Evolutionary conservation across 2,797 vertebrate species (phyloP).

Genomic region (Delichon dasypus): DNA sequence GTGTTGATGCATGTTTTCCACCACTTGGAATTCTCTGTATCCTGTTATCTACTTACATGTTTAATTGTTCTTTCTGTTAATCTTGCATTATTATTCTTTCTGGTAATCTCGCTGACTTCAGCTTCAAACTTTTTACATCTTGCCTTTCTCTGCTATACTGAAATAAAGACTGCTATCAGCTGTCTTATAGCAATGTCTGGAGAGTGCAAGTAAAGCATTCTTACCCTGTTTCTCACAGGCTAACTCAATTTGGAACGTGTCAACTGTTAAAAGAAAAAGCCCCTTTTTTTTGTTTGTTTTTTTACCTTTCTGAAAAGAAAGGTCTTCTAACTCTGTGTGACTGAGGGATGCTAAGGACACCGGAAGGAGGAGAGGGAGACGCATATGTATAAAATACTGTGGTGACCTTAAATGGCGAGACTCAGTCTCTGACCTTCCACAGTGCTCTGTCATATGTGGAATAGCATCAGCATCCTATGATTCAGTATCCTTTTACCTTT

Average conservation of each 20-base stretch:
- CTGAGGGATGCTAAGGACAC: not conserved
- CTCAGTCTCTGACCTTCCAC: not conserved
- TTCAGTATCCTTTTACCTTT: not conserved
- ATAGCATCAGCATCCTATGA: not conserved
- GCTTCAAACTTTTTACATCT: not conserved
- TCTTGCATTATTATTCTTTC: not conserved
- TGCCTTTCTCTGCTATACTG: not conserved
- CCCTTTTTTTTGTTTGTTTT: not conserved
- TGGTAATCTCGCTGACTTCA: not conserved
- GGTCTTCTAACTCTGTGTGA: not conserved
- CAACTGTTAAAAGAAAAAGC: not conserved
- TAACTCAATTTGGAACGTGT: not conserved
- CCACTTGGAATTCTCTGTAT: not conserved
- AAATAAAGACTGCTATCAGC: not conserved
- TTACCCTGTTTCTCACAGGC: not conserved
- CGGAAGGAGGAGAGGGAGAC: too few relatives aligned
- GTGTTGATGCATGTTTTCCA: not conserved
- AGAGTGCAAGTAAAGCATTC: not conserved
- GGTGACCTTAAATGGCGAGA: not conserved
- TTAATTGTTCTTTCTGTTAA: not conserved
- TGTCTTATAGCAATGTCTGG: not conserved
- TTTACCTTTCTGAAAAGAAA: not conserved
- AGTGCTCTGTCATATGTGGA: not conserved
- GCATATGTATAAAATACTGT: not conserved
- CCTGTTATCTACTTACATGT: not conserved